Base-by-base conservation (phyloP, 2,797 vertebrate species). In the Aldrovandia affinis region DNA sequence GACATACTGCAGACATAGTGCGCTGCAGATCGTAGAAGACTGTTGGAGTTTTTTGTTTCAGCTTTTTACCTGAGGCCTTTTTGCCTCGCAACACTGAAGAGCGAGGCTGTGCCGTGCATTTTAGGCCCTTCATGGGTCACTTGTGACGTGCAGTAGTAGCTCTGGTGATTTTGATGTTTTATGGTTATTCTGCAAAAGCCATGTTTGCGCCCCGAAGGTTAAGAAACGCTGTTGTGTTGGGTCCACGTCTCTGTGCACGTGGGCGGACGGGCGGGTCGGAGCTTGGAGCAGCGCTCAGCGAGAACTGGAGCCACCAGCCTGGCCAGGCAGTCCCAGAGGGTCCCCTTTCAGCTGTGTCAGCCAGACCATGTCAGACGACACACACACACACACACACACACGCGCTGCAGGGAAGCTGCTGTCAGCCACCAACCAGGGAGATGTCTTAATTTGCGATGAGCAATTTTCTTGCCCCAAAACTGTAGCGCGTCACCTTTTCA, bases 401-500 rank as follows among this genome's bases (percentile, higher is more conserved):
- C 47, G 28, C 20, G 50, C 78, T 55, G 50, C 28, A 36, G 50
- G 52, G 50, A 7, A 80, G 47, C 78, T 80, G 78, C 78, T 80
- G 78, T 80, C 78, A 55, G 78, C 78, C 52, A 55, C 12, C 44
- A 15, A 80, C 47, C n/a, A 30, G 42, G 10, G 28, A 80, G 28
- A 80, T 55, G 52, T 80, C 52, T 80, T 80, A n/a, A 80, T 80
- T 55, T 55, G 70, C 20, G 9, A 9, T 22, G 70, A 75, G 70
- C 20, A 47, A 3, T n/a, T 75, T n/a, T 75, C 20, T 28, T 75
- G 39, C 18, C 70, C 70, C 42, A 18, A 39, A 42, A 44, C 39
- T 75, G 20, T 20, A 25, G 70, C 22, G 20, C 6, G 39, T 47
- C 20, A 75, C 22, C 70, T 75, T 25, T 44, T 20, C 18, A 18